phyloP scores from a whole-genome alignment of 2,113 vertebrate species.

The Mastomys natalensis region DNA sequence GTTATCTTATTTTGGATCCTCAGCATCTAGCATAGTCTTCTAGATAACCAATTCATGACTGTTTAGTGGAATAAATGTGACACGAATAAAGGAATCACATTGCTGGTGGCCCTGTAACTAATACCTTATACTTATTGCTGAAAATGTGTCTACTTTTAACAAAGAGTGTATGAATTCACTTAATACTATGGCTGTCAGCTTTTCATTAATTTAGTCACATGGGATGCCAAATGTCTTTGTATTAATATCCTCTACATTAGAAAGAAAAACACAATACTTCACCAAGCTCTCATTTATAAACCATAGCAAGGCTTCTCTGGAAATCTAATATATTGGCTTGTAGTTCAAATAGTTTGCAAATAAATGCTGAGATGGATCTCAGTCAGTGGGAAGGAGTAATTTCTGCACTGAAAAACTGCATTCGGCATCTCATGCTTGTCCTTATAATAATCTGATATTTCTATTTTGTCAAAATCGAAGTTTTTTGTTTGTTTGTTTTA shows the following conservation, averaged over 20 bases:
- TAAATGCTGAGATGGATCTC: background rate
- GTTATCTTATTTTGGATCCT: background rate
- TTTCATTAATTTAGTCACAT: constrained; percentile 22
- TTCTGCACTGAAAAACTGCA: background rate
- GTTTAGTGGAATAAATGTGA: background rate
- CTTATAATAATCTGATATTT: constrained; percentile 1
- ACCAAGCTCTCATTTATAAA: background rate
- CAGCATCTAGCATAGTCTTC: background rate
- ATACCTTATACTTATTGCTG: background rate
- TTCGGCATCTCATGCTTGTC: background rate
- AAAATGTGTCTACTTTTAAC: constrained; percentile 45
- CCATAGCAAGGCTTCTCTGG: background rate
- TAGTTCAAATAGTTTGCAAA: background rate
- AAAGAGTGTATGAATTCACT: constrained; percentile 46
- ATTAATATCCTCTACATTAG: background rate
- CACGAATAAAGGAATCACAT: background rate
- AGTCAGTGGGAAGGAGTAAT: background rate
- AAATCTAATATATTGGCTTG: background rate
- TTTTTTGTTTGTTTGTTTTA: background rate
- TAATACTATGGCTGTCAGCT: constrained; percentile 19
- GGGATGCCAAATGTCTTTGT: background rate
- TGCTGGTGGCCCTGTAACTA: background rate
- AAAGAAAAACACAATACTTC: background rate
- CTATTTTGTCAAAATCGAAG: constrained; percentile 44
- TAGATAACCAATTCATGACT: background rate